Evolutionary conservation across 2,888 invertebrate genomes (phyloP).

Genomic region (Ryuthela nishihirai): DNA sequence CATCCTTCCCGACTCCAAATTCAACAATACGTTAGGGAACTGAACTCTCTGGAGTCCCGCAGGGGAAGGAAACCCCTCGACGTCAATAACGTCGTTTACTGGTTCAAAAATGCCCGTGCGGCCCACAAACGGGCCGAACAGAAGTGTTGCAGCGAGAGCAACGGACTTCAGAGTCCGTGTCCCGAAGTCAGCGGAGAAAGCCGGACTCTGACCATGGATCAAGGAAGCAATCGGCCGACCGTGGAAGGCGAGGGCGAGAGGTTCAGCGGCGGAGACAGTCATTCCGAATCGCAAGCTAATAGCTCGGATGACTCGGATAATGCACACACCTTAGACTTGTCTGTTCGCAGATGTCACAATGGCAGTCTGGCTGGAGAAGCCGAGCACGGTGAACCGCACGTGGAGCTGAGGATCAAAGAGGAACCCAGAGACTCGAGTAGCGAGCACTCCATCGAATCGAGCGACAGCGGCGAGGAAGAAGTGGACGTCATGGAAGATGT

Average conservation of each 20-base stretch:
- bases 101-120: slow-evolving; percentile 93
- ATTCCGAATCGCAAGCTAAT: slow-evolving; percentile 27
- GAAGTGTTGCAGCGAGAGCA: slow-evolving; percentile 46
- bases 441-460: slow-evolving; percentile 34
- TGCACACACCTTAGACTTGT: slow-evolving; percentile 41
- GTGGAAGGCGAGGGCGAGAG: slow-evolving; percentile 19
- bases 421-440: slow-evolving; percentile 29
- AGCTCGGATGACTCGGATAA: slow-evolving; percentile 38
- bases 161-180: slow-evolving; percentile 31
- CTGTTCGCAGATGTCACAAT: slow-evolving; percentile 35
- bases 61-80: slow-evolving; percentile 90
- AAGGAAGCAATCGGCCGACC: slow-evolving; percentile 6
- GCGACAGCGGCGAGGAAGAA: slow-evolving; percentile 33
- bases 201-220: slow-evolving; percentile 8
- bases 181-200: slow-evolving; percentile 17
- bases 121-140: slow-evolving; percentile 86
- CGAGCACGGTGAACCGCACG: slow-evolving; percentile 13
- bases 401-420: slow-evolving; percentile 27
- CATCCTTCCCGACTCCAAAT: slow-evolving; percentile 96
- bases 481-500: slow-evolving; percentile 28
- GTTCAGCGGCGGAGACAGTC: slow-evolving; percentile 29
- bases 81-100: slow-evolving; percentile 58
- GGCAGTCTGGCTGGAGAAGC: slow-evolving; percentile 10
- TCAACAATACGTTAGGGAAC: slow-evolving; percentile 87
- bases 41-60: slow-evolving; percentile 88